Evolutionary conservation across 2,113 vertebrate species (phyloP), one percentile per base, ranked within the genome.

Genomic region (Lanius collurio): DNA sequence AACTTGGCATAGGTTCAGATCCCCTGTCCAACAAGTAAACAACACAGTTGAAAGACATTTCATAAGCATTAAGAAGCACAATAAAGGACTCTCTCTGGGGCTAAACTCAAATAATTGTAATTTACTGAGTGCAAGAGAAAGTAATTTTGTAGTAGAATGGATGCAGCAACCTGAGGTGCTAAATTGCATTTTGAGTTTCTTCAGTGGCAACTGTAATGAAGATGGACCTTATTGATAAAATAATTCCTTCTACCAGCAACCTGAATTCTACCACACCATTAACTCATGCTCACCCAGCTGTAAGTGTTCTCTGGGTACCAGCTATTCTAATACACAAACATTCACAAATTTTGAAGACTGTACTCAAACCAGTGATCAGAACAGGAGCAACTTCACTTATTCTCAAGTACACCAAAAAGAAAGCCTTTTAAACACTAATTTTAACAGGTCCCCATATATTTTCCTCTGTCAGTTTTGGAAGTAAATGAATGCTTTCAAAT

Each of bases 401-500:
- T 95, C 68, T 92, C 76, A 91, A 59, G 70, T 53, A 42, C 35
- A 49, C 27, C 73, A 89, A 47, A 73, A 67, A 44, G 67, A 62
- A 96, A 97, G 97, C 94, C 91, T 97, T 98, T 97, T 93, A 97
- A 96, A 97, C 80, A 92, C 2, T 20, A 79, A 71, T 56, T 93
- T 92, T 80, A 89, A 96, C 89, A 97, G 85, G 84, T 77, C 35
- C 33, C 28, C 26, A 27, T 31, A 30, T 41, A 71, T 84, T 89
- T 86, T 73, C 15, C 14, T 78, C 62, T 62, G 18, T 67, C 55
- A 67, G 16, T 83, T 93, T 83, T 59, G 7, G 95, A 98, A 98
- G 76, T 94, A 96, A 97, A 91, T 97, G 83, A 97, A 94, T 93
- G 93, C 96, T 96, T 97, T 97, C 89, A 96, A 97, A 96, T 95